Evolutionary conservation across 2,888 invertebrate species (phyloP), one percentile per base, ranked within the genome.

Genomic region (Leistus spinibarbis): DNA sequence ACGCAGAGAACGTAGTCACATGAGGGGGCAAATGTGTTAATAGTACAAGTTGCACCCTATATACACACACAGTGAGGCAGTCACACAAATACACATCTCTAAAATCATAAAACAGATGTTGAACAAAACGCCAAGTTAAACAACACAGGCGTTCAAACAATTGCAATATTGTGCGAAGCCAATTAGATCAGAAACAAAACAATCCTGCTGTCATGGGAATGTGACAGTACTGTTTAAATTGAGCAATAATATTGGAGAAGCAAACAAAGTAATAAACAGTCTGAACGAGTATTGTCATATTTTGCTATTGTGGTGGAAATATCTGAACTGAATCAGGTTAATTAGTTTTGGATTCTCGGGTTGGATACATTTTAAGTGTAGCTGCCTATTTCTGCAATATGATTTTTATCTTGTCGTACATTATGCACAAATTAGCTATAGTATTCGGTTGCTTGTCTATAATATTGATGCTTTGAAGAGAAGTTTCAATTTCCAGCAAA

Each of bases 151-250:
- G 7, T 10, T 40, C 40, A 40, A 3, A 40, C 40, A 40, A 40
- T 40, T 40, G 40, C 13, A 40, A 40, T 40, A 40, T 40, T 40
- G 40, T 40, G 13, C 40, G 40, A 10, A 60, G 60, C 60, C 60
- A 60, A 60, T 60, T 60, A 60, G 60, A 60, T 60, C 60, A 60
- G 60, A 60, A 60, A 60, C 60, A 60, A 60, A 19, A 17, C 60
- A 60, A 5, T 60, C 60, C 20, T 17, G 17, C 60, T 10, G 19
- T 20, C 60, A 19, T 60, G 19, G 2, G 60, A 60, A n/a, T 60
- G 60, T 60, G 60, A 60, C 60, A 60, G 19, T 60, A 60, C 10
- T 17, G 22, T 60, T 60, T 60, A 60, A 7, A 60, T 19, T 40
- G 7, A 10, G 40, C 13, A 7, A 7, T 40, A 40, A 40, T 40